Percentiles rank a stretch among this genome's conserved stretches.
These are phyloP conservation scores for Oryzias javanicus DNA, from an alignment of 2,113 vertebrate genomes.

Conservation along the genomic window DNA sequence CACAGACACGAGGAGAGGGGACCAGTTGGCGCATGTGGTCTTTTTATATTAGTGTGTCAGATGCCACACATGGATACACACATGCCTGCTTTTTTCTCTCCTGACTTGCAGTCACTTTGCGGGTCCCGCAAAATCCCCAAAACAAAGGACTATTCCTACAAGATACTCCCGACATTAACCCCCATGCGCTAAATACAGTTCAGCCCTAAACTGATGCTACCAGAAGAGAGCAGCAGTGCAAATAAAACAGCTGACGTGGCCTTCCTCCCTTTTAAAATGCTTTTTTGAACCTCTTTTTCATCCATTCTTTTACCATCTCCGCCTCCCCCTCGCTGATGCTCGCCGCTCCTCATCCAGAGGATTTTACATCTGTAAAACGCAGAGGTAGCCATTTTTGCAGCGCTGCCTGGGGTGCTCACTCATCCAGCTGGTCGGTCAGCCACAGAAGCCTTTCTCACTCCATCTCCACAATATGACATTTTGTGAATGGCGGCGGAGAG, in stretches of 20 bases:
- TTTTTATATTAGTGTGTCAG: slow-evolving; percentile 36
- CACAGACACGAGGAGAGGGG: slow-evolving; percentile 38
- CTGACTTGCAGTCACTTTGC: neutral
- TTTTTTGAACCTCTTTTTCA: slow-evolving; percentile 28
- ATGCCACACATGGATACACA: slow-evolving; percentile 29
- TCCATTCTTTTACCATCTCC: slow-evolving; percentile 8
- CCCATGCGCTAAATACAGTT: slow-evolving; percentile 6
- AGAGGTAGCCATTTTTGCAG: slow-evolving; percentile 48
- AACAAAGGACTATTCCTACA: neutral
- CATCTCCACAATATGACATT: slow-evolving; percentile 63
- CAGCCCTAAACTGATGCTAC: slow-evolving; percentile 1
- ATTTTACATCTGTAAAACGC: slow-evolving; percentile 58
- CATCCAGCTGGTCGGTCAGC: slow-evolving; percentile 57
- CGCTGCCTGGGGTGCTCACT: slow-evolving; percentile 57
- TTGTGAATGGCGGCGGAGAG: slow-evolving; percentile 69
- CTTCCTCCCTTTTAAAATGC: slow-evolving; percentile 30
- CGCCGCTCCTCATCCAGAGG: slow-evolving; percentile 50
- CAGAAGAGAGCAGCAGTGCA: slow-evolving; percentile 1
- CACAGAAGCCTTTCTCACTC: slow-evolving; percentile 47
- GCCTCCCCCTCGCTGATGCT: slow-evolving; percentile 25
- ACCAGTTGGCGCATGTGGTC: slow-evolving; percentile 33
- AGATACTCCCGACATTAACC: neutral
- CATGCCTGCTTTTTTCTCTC: neutral
- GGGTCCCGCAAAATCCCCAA: neutral
- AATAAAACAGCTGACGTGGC: slow-evolving; percentile 45